Evolutionary conservation across 2,797 vertebrate genomes (phyloP).

Genomic region (Pempheris klunzingeri): DNA sequence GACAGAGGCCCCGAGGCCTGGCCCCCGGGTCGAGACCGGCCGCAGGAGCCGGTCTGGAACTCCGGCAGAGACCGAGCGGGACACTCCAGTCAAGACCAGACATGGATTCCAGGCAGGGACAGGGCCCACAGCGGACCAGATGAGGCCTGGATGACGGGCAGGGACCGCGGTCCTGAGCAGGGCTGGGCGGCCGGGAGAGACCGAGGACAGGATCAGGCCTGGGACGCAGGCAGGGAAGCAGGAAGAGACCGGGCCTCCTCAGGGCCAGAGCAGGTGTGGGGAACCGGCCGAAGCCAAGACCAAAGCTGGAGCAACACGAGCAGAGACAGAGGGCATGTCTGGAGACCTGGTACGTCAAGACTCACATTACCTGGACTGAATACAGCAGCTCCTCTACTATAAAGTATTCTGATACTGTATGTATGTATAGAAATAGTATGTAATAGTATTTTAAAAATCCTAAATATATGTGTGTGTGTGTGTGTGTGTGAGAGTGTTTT

Average conservation of each 20-base stretch:
- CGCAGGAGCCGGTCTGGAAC: constrained; percentile 67
- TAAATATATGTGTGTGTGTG: background rate
- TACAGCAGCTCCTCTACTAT: too few relatives aligned
- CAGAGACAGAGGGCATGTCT: constrained; percentile 64
- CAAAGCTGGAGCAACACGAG: constrained; percentile 55
- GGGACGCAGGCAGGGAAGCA: constrained; percentile 62
- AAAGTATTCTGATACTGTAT: background rate
- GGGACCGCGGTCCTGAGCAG: constrained; percentile 54
- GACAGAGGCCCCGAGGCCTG: constrained; percentile 57
- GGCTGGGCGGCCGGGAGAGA: constrained; percentile 60
- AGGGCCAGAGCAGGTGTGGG: constrained; percentile 62
- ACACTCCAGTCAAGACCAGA: constrained; percentile 64
- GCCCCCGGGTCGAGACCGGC: constrained; percentile 46
- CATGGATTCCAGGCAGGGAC: constrained; percentile 62
- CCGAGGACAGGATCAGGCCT: constrained; percentile 60
- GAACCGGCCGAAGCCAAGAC: constrained; percentile 50
- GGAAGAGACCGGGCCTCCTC: constrained; percentile 38
- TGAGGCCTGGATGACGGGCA: constrained; percentile 60
- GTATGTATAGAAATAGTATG: too few relatives aligned
- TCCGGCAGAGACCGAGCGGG: constrained; percentile 52
- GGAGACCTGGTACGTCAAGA: constrained; percentile 73
- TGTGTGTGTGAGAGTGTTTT: too few relatives aligned
- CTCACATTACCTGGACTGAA: too few relatives aligned
- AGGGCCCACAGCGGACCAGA: constrained; percentile 43
- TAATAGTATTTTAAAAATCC: background rate